Evolutionary conservation across 2,797 vertebrate species (phyloP), one percentile per base, ranked within the genome.

Genomic region (Eleutherodactylus coqui): DNA sequence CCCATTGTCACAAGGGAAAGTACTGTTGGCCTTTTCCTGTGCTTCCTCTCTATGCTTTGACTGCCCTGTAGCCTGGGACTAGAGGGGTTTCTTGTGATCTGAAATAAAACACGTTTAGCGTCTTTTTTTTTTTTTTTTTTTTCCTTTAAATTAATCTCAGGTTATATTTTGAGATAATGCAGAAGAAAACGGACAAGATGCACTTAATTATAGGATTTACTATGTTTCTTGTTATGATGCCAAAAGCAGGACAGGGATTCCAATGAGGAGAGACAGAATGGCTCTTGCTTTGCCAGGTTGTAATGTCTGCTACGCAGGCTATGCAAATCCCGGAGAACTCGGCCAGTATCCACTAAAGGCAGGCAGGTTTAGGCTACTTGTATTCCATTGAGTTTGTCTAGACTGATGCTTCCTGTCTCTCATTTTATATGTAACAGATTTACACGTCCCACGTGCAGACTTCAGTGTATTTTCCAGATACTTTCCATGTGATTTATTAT

Each of bases 121-220:
- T 81, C 27, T 0, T n/a, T n/a, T n/a, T n/a, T n/a, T n/a, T n/a
- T 41, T 60, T 79, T 49, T 82, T 82, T 45, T 64, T 79, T 47
- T 82, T 34, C 29, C 60, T 78, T 78, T 55, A 83, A 77, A 80
- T 80, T 80, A 75, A 84, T 87, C 86, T 87, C 86, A 81, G 86
- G 86, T 81, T 87, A 67, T 79, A 47, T 49, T 82, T 82, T 58
- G 67, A 84, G 34, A 51, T 70, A 72, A 78, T 55, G 60, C 24
- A 36, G 73, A 79, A 81, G 14, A 27, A 32, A 62, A 45, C 24
- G 27, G 34, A 70, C 27, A 70, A 85, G 45, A 85, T 72, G 76
- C 76, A 60, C 36, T 87, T 51, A 80, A 67, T 51, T 29, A 27
- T 79, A 79, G 36, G 29, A 75, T 60, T 80, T 80, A 64, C 70